phyloP scores from a whole-genome alignment of 2,113 vertebrate genomes.

The Donacobius atricapilla region DNA sequence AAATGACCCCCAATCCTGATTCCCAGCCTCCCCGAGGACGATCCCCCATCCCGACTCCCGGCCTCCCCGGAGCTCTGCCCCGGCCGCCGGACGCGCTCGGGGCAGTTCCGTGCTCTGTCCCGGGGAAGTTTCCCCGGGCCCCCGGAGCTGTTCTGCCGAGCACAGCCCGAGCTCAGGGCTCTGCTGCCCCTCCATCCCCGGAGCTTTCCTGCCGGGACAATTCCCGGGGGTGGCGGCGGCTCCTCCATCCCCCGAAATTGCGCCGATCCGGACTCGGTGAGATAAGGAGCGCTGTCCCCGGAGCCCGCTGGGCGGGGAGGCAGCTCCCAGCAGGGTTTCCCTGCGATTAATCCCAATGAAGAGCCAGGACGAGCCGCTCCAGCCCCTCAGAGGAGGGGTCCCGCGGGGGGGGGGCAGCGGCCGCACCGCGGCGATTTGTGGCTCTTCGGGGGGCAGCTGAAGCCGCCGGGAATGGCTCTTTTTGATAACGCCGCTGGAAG shows the following conservation, averaged over 20 bases:
- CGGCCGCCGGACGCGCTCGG: accelerated
- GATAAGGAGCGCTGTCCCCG: neutral
- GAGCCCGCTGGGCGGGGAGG: accelerated
- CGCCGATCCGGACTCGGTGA: accelerated
- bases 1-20: too few relatives aligned
- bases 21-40: too few relatives aligned
- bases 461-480: neutral
- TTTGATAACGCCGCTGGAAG: neutral
- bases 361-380: accelerated
- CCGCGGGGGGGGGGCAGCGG: neutral
- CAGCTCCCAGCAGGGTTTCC: neutral
- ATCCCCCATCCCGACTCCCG: too few relatives aligned
- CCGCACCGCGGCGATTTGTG: accelerated
- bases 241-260: accelerated
- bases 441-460: neutral
- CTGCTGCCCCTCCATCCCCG: accelerated
- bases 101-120: accelerated
- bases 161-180: accelerated
- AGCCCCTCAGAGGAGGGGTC: neutral
- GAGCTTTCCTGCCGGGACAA: neutral
- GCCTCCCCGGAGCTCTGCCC: neutral
- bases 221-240: neutral
- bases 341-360: accelerated
- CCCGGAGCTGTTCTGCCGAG: too few relatives aligned
- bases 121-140: neutral